phyloP scores from a whole-genome alignment of 2,113 vertebrate species.

The Leucoraja erinaceus region DNA sequence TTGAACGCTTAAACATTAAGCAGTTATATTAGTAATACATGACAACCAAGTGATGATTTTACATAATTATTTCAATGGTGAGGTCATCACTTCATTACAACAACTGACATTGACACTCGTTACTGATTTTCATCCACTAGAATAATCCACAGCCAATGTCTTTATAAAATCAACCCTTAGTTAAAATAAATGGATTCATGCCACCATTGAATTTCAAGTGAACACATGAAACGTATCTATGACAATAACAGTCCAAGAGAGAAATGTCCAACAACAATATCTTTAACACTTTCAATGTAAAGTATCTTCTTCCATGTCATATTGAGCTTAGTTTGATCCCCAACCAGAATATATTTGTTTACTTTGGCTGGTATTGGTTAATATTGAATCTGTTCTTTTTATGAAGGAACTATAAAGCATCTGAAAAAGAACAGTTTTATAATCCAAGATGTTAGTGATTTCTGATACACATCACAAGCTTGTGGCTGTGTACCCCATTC shows the following conservation, averaged over 20 bases:
- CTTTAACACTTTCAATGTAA: conserved; percentile 16
- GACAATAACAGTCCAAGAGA: not conserved
- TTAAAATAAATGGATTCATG: not conserved
- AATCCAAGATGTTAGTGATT: not conserved
- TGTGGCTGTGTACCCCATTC: not conserved
- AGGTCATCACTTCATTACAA: not conserved
- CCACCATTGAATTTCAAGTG: not conserved
- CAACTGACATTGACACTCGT: not conserved
- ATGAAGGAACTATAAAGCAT: not conserved
- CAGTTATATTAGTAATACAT: not conserved
- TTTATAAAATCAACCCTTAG: not conserved
- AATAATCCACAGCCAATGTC: not conserved
- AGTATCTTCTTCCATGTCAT: not conserved
- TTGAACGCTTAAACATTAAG: not conserved
- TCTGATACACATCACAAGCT: not conserved
- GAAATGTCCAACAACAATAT: not conserved
- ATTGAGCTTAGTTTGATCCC: not conserved
- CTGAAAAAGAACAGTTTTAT: not conserved
- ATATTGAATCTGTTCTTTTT: conserved; percentile 2
- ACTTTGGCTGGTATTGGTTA: not conserved
- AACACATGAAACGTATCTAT: not conserved
- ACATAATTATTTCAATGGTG: not conserved
- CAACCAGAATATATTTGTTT: conserved; percentile 17
- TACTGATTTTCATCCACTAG: not conserved
- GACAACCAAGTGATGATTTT: not conserved